Conservation (phyloP, 2,113 vertebrate genomes). For the Madoqua kirkii region DNA sequence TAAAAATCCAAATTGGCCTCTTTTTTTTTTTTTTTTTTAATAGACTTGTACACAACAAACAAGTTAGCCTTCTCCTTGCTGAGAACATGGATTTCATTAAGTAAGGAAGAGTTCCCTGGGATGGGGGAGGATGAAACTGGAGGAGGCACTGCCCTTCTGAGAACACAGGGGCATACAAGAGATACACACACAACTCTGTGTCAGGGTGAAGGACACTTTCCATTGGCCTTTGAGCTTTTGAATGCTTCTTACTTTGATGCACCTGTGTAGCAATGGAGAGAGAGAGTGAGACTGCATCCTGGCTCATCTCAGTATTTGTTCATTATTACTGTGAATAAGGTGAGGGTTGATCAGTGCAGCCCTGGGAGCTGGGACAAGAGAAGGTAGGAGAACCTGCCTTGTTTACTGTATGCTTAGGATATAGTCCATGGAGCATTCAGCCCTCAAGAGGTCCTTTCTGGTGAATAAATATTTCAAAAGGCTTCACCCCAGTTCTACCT, state of each 20-base stretch:
- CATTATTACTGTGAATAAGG: rapidly evolving
- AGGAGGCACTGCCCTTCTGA: neutral
- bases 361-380: neutral
- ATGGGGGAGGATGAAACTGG: neutral
- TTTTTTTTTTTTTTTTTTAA: neutral
- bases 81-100: neutral
- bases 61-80: neutral
- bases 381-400: neutral
- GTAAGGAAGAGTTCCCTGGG: neutral
- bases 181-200: neutral
- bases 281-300: neutral
- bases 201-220: neutral
- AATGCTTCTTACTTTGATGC: neutral
- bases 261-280: neutral
- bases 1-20: neutral
- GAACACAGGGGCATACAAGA: neutral
- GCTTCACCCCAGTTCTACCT: neutral
- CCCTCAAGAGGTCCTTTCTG: neutral
- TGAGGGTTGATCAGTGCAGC: neutral
- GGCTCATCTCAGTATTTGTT: neutral
- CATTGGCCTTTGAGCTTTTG: neutral
- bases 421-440: neutral
- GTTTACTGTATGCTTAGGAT: neutral
- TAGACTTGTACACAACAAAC: neutral
- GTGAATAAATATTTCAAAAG: neutral